Conservation (phyloP, 2,797 vertebrate genomes). For the Sebastes miniatus region DNA sequence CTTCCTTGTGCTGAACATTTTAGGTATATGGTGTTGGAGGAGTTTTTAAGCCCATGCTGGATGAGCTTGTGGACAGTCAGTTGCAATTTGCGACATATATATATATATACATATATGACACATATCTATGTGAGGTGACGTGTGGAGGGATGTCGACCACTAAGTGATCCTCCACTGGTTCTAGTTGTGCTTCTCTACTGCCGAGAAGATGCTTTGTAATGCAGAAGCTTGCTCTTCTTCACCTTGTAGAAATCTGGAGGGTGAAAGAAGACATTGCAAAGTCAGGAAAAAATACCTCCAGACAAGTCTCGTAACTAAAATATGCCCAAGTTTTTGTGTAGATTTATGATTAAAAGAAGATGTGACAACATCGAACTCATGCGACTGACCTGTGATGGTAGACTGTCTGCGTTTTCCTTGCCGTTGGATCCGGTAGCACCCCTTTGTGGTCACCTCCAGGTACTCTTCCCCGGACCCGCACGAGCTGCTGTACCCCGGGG, state of each 20-base stretch:
- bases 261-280: background rate
- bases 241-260: constrained; percentile 81
- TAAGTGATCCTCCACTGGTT: constrained; percentile 23
- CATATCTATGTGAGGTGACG: constrained; percentile 49
- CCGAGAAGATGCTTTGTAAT: constrained; percentile 68
- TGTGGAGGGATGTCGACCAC: constrained; percentile 14
- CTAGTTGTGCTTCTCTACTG: constrained; percentile 57
- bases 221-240: constrained; percentile 74
- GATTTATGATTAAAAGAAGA: background rate
- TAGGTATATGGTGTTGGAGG: constrained; percentile 40
- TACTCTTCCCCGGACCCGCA: constrained; percentile 69
- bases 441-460: constrained; percentile 70
- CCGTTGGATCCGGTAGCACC: constrained; percentile 53
- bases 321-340: background rate
- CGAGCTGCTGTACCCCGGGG: constrained; percentile 45
- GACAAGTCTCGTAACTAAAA: background rate
- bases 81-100: constrained; percentile 69
- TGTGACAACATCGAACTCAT: background rate
- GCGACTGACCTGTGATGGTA: constrained; percentile 79
- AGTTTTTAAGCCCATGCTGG: constrained; percentile 46
- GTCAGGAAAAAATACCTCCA: background rate
- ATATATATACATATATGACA: background rate
- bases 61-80: constrained; percentile 58
- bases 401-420: constrained; percentile 74
- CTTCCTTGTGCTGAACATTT: constrained; percentile 65